Conservation (phyloP, 2,113 vertebrate species). For the Anas platyrhynchos region DNA sequence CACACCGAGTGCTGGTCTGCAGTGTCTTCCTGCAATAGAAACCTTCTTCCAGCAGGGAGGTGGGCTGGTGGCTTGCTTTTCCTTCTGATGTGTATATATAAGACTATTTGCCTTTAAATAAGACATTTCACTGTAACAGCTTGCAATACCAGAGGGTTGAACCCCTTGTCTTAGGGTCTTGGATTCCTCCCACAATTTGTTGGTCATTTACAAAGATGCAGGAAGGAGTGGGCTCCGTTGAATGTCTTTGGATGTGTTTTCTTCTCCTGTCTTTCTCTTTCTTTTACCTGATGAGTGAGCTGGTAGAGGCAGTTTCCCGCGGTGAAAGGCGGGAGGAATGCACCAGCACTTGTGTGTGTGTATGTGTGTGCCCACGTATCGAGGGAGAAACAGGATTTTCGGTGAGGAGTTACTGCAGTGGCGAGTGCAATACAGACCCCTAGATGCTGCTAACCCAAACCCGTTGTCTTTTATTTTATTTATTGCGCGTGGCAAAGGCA, state of each 20-base stretch:
- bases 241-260: background rate
- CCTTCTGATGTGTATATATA: background rate
- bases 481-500: conserved; percentile 20
- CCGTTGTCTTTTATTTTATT: background rate
- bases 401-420: background rate
- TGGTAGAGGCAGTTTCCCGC: background rate
- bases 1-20: conserved; percentile 37
- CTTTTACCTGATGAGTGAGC: background rate
- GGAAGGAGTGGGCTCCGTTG: background rate
- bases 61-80: background rate
- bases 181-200: background rate
- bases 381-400: background rate
- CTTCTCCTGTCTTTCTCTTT: background rate
- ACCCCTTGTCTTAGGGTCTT: background rate
- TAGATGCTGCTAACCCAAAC: background rate
- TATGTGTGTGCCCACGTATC: accelerated
- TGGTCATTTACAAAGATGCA: background rate
- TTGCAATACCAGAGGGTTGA: background rate
- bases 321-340: background rate
- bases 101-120: background rate
- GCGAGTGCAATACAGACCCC: background rate
- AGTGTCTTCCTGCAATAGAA: conserved; percentile 26
- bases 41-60: background rate
- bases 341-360: background rate
- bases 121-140: background rate